A percentile compares a stretch with the other conserved stretches of the same genome.
Conservation (phyloP, 2,113 vertebrate genomes). For the Tragelaphus buxtoni region DNA sequence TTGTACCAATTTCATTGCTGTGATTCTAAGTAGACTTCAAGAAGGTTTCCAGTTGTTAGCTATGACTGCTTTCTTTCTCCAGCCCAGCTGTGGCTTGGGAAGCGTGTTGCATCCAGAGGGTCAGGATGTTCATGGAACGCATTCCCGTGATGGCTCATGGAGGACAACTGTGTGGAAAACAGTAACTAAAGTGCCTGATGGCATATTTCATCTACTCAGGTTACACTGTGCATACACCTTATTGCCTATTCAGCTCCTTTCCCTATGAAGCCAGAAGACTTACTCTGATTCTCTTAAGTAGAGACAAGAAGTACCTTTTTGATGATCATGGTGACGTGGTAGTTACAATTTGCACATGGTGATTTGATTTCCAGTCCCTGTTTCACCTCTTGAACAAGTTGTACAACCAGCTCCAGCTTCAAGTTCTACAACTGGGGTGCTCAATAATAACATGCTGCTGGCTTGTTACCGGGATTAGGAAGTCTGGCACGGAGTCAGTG, state of each 20-base stretch:
- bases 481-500: not conserved
- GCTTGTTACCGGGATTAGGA: not conserved
- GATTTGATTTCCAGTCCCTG: not conserved
- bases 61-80: not conserved
- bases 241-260: not conserved
- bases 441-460: not conserved
- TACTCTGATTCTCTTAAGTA: not conserved
- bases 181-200: not conserved
- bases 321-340: not conserved
- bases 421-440: not conserved
- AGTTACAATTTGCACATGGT: not conserved
- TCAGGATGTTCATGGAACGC: not conserved
- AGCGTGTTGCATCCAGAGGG: accelerated
- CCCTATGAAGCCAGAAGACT: not conserved
- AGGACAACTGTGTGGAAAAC: not conserved
- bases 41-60: not conserved
- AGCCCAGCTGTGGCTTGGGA: not conserved
- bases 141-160: not conserved
- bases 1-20: not conserved
- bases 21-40: not conserved
- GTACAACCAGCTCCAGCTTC: not conserved
- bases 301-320: not conserved
- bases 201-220: not conserved
- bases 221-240: not conserved
- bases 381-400: not conserved